Percentiles rank a stretch among this genome's conserved stretches.
phyloP scores from a whole-genome alignment of 2,797 vertebrate species.

The Cyclopterus lumpus region DNA sequence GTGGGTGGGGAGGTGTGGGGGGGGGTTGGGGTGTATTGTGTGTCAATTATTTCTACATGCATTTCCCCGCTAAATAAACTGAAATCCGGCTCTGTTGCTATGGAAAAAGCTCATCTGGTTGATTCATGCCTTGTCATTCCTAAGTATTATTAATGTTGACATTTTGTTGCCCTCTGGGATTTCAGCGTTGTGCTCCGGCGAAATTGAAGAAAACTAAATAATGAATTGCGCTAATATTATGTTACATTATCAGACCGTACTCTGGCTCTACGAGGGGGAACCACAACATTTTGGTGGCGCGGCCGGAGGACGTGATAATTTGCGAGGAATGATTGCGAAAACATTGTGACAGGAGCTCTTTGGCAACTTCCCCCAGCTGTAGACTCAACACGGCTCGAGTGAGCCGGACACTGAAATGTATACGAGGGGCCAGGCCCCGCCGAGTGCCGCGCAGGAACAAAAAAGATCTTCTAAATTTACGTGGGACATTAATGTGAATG shows the following conservation, averaged over 20 bases:
- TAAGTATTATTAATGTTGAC: slow-evolving; percentile 78
- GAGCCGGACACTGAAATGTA: slow-evolving; percentile 58
- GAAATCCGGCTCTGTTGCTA: slow-evolving; percentile 41
- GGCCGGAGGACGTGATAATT: slow-evolving; percentile 66
- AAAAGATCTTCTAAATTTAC: slow-evolving; percentile 57
- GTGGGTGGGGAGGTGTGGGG: neutral
- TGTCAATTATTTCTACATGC: slow-evolving; percentile 34
- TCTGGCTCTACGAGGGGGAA: slow-evolving; percentile 44
- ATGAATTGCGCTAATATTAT: slow-evolving; percentile 75
- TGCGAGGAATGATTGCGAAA: slow-evolving; percentile 69
- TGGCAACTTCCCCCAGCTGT: slow-evolving; percentile 40
- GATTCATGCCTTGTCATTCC: slow-evolving; percentile 73
- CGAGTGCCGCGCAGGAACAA: slow-evolving; percentile 17
- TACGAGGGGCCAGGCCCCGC: slow-evolving; percentile 29
- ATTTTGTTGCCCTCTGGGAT: slow-evolving; percentile 67
- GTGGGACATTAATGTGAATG: slow-evolving; percentile 65
- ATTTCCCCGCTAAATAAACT: slow-evolving; percentile 37
- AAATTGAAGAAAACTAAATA: slow-evolving; percentile 71
- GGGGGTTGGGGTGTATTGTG: neutral
- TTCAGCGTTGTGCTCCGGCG: slow-evolving; percentile 56
- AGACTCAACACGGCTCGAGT: slow-evolving; percentile 67
- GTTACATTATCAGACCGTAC: slow-evolving; percentile 74
- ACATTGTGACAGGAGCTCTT: slow-evolving; percentile 68
- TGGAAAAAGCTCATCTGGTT: slow-evolving; percentile 59
- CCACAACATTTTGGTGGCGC: slow-evolving; percentile 66